Evolutionary conservation across 2,113 vertebrate genomes (phyloP), one percentile per base, ranked within the genome.

Genomic region (Arenaria interpres): DNA sequence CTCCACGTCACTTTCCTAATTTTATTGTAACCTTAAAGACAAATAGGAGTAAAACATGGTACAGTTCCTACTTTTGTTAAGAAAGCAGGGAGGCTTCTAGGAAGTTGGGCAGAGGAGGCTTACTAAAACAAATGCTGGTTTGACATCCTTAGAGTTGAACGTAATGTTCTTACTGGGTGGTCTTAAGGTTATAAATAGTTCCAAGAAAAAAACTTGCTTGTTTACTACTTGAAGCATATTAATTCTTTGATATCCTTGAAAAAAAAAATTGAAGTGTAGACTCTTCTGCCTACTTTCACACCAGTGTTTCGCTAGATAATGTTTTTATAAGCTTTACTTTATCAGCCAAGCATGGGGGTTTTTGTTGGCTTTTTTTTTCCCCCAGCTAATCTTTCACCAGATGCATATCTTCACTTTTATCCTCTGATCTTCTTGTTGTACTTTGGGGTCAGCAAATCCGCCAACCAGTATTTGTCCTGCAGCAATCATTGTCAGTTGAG

Each of bases 131-230:
- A 68, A 60, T 80, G 77, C 53, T 85, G 41, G 39, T 85, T 85
- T 77, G 50, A 54, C 74, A 76, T 91, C 74, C 25, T 75, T 72
- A 18, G 57, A 54, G 46, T 57, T 89, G 73, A 85, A 76, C 1
- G 1, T 73, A 69, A 76, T 80, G 37, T 92, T 94, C 84, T 59
- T 88, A 54, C 39, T 92, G 86, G 73, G 72, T 95, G 86, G 86
- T 92, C 88, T 68, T 85, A 66, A 73, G 56, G n/a, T 33, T 94
- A 93, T 94, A 88, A 96, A 95, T 96, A 93, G 67, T 90, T 85
- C 5, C 21, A 85, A 64, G n/a, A 10, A 80, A 78, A 60, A 82
- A 85, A 78, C 3, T 20, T 12, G 18, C 8, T 84, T 84, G 35
- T 91, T 92, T 94, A 82, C 64, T 43, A 63, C 73, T 92, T 35